These are phyloP conservation scores for Plodia interpunctella DNA, from an alignment of 1,140 invertebrate genomes.

Conservation along the genomic window DNA sequence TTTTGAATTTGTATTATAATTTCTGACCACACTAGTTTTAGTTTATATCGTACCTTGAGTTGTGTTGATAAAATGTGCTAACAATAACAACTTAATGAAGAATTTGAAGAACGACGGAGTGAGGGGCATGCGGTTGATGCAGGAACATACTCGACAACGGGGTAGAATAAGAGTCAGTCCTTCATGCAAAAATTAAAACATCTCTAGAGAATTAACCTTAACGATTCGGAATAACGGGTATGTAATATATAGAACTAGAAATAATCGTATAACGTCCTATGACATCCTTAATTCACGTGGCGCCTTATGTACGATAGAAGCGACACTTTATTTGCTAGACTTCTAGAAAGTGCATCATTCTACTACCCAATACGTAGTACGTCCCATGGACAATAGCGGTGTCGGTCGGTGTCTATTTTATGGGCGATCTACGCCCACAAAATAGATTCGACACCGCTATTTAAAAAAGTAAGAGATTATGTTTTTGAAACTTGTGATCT, in stretches of 20 bases:
- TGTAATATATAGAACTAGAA: constrained; percentile 43
- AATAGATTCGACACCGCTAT: too few relatives aligned
- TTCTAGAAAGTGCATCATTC: not conserved
- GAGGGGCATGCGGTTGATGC: constrained; percentile 24
- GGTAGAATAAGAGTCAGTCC: constrained; percentile 7
- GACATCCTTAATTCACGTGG: constrained; percentile 18
- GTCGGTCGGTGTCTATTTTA: too few relatives aligned
- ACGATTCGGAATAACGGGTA: constrained; percentile 20
- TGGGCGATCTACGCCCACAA: too few relatives aligned
- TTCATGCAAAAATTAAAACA: constrained; percentile 26
- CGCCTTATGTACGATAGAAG: constrained; percentile 22
- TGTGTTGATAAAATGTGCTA: constrained; percentile 3
- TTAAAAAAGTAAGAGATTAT: too few relatives aligned
- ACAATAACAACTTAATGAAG: not conserved
- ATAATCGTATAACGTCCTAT: constrained; percentile 42
- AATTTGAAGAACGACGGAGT: constrained; percentile 13
- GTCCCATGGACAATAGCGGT: too few relatives aligned
- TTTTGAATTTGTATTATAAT: too few relatives aligned
- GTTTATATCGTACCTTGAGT: not conserved
- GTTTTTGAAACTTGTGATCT: too few relatives aligned
- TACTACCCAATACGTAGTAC: too few relatives aligned
- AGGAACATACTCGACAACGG: constrained; percentile 22
- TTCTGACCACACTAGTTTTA: too few relatives aligned
- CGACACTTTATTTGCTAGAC: constrained; percentile 24
- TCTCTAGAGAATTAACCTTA: constrained; percentile 14